Percentiles rank a stretch among this genome's conserved stretches.
Evolutionary conservation across 2,113 vertebrate genomes (phyloP).

Genomic region (Phylloscopus whistleri): DNA sequence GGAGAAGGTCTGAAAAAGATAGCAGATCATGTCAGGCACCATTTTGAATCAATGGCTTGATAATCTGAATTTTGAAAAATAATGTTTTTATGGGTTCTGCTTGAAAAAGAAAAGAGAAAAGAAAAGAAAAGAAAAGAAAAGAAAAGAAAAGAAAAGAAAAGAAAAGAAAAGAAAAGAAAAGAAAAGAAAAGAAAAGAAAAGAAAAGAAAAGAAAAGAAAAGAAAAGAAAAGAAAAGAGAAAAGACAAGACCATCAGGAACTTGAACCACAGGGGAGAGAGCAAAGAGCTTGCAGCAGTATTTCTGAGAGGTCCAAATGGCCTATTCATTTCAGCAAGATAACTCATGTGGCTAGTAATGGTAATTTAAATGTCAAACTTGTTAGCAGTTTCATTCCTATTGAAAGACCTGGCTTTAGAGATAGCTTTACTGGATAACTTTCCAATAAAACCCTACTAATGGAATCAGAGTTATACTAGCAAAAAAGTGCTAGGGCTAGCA

Average conservation of each 20-base stretch:
- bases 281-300: neutral
- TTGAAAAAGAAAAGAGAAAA: neutral
- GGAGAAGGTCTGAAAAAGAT: neutral
- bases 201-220: neutral
- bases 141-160: neutral
- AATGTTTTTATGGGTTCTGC: neutral
- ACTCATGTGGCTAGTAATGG: neutral
- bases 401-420: slow-evolving; percentile 44
- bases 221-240: neutral
- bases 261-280: neutral
- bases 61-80: neutral
- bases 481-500: slow-evolving; percentile 47
- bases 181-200: neutral
- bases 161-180: neutral
- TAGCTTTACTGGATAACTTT: slow-evolving; percentile 50
- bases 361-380: slow-evolving; percentile 31
- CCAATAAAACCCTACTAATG: slow-evolving; percentile 31
- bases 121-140: neutral
- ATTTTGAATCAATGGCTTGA: neutral
- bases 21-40: neutral
- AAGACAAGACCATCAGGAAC: neutral
- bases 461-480: slow-evolving; percentile 33
- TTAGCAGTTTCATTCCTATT: slow-evolving; percentile 38
- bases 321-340: slow-evolving; percentile 5
- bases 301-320: neutral